Conservation (phyloP, 2,797 vertebrate genomes). For the Leptoclinus maculatus region DNA sequence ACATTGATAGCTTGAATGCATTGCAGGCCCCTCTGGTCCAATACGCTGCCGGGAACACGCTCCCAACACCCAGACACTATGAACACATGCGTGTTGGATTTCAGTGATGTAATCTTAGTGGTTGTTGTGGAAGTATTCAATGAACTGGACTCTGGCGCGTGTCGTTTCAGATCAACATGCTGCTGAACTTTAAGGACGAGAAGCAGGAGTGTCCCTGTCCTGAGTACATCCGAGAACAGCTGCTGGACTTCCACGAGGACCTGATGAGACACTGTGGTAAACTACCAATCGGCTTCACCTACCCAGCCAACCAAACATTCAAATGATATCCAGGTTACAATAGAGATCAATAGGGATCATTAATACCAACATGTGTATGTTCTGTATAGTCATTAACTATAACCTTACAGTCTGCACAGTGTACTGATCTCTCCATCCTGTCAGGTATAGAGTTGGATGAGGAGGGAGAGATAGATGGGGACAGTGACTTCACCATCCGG, state of each 20-base stretch:
- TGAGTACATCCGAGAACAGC: constrained; percentile 91
- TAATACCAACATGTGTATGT: neutral
- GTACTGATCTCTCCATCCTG: neutral
- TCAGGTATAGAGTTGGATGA: constrained; percentile 93
- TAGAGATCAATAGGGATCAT: neutral
- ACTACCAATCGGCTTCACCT: constrained; percentile 10
- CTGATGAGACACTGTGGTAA: constrained; percentile 96
- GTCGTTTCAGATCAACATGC: constrained; percentile 92
- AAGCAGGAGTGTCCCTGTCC: constrained; percentile 96
- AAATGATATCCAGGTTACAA: neutral
- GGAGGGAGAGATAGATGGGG: constrained; percentile 86
- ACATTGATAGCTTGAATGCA: neutral
- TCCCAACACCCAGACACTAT: neutral
- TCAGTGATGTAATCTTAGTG: neutral
- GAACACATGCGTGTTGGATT: neutral
- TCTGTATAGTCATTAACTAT: neutral
- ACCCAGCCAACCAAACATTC: neutral
- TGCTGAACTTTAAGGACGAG: constrained; percentile 95
- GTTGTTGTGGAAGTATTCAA: neutral
- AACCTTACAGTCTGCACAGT: neutral
- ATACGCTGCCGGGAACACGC: neutral
- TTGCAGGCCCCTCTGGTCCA: neutral
- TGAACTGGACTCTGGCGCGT: neutral
- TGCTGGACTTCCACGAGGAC: constrained; percentile 95
- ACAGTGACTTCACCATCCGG: constrained; percentile 90